A percentile compares a stretch with the other conserved stretches of the same genome.
Conservation (phyloP, 2,888 invertebrate species). For the Nephrotoma appendiculata region DNA sequence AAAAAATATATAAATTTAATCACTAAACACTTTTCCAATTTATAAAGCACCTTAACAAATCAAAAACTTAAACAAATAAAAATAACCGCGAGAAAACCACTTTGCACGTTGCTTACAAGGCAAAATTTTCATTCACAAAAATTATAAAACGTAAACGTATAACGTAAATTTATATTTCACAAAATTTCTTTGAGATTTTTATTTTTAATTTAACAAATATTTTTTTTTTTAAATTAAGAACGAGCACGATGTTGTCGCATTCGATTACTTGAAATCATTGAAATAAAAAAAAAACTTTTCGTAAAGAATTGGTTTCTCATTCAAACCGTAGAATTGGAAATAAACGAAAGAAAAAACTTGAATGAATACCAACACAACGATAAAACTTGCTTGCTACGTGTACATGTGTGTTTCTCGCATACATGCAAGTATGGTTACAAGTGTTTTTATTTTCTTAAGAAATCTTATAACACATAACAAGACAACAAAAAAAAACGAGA, state of each 20-base stretch:
- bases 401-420: constrained; percentile 2
- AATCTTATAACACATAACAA: background rate
- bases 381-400: constrained; percentile 11
- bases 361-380: constrained; percentile 22
- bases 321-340: background rate
- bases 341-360: constrained; percentile 18
- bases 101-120: background rate
- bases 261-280: background rate
- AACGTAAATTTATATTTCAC: background rate
- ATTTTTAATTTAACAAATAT: background rate
- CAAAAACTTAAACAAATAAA: background rate
- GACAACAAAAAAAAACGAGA: background rate
- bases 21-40: background rate
- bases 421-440: background rate
- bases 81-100: background rate
- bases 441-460: background rate
- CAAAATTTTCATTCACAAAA: background rate
- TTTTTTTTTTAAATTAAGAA: background rate
- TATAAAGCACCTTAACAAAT: background rate
- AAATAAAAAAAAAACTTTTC: background rate
- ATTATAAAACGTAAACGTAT: background rate
- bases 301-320: background rate
- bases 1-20: background rate
- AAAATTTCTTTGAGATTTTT: background rate
- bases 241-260: background rate